Evolutionary conservation across 2,797 vertebrate genomes (phyloP), one percentile per base, ranked within the genome.

Genomic region (Fistularia commersonii): DNA sequence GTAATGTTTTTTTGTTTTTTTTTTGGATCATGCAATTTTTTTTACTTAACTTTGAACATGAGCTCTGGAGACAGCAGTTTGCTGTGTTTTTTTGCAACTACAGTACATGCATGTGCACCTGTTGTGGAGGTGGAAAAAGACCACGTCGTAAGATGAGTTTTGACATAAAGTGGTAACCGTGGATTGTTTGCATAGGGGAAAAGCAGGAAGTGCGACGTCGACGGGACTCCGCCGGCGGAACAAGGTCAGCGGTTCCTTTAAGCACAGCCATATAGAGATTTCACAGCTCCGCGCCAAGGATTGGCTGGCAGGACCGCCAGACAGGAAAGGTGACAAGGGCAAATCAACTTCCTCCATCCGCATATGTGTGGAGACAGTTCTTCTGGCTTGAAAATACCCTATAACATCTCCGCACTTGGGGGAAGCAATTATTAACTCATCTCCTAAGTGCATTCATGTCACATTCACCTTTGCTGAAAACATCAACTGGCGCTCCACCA

Each of bases 231-330:
- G 45, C 51, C 58, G 46, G 51, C 42, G 54, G 50, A 72, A 69
- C 59, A 76, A 71, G 78, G 73, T 76, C 73, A 74, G 61, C 32
- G 13, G 38, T 70, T 69, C 64, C 66, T 72, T n/a, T 56, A 47
- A 74, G 67, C 47, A 6, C 42, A 45, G 41, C 55, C 54, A 31
- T 32, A 32, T 60, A 76, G 45, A 64, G 61, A 51, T 66, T 12
- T 34, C 34, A 35, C 64, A 66, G 61, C 56, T 47, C 11, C 54
- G 34, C 8, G n/a, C 68, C 50, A 8, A 4, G 41, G 67, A 72
- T 64, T 64, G 66, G 61, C 68, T 73, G 68, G 45, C 59, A 48
- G 11, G 41, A 48, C 51, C 32, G 23, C 38, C 3, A 38, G 61
- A 64, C 61, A 57, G 53, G 61, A 57, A 36, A 69, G 58, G 72